Conservation (phyloP, 2,888 invertebrate species). For the Ochlodes sylvanus region DNA sequence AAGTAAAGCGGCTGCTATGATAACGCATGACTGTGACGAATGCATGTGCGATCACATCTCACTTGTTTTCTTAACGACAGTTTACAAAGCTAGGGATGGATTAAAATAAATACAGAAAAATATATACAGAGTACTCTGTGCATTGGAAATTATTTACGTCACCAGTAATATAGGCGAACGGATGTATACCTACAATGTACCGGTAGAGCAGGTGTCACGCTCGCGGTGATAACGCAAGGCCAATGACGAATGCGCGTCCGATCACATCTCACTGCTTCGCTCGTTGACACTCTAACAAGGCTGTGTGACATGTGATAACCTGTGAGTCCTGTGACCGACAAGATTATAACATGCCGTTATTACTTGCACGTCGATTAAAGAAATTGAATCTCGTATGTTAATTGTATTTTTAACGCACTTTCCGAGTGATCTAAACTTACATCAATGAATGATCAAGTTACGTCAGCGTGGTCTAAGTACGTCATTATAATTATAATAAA, state of each 20-base stretch:
- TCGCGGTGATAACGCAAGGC: slow-evolving; percentile 34
- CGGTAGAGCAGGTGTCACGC: slow-evolving; percentile 29
- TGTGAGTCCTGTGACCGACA: not conserved
- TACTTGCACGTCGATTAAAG: too few relatives aligned
- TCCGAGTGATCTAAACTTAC: not conserved
- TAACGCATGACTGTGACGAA: too few relatives aligned
- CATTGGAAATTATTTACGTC: not conserved
- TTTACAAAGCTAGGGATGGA: too few relatives aligned
- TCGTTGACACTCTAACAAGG: not conserved
- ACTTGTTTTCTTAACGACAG: too few relatives aligned
- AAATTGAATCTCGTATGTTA: too few relatives aligned
- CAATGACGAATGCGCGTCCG: slow-evolving; percentile 25
- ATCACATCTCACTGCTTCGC: not conserved
- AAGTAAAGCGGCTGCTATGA: too few relatives aligned
- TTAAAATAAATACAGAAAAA: too few relatives aligned
- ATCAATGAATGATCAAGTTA: not conserved
- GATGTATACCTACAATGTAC: slow-evolving; percentile 9
- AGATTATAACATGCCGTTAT: not conserved
- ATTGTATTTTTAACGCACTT: too few relatives aligned
- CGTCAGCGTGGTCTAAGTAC: not conserved
- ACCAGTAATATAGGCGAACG: not conserved
- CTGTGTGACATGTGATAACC: not conserved
- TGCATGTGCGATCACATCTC: too few relatives aligned
- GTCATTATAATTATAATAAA: not conserved
- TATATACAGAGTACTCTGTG: too few relatives aligned